Evolutionary conservation across 2,113 vertebrate species (phyloP), one percentile per base, ranked within the genome.

Genomic region (Etia nguti): DNA sequence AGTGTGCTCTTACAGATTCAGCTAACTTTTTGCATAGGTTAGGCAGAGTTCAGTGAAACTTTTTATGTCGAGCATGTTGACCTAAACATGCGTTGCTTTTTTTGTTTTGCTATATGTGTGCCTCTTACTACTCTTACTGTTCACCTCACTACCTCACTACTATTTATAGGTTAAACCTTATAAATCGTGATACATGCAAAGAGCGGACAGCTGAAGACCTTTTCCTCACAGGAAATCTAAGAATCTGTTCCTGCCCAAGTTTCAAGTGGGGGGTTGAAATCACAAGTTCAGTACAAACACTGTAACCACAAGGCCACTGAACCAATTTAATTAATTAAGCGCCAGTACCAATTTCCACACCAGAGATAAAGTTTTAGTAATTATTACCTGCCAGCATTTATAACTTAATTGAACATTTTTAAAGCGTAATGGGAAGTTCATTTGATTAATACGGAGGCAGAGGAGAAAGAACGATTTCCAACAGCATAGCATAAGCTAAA

Each of bases 301-400:
- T 77, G 31, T 52, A 75, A 91, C 85, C 82, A 79, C 81, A 89
- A 90, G 46, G 41, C 83, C 62, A 81, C 73, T 41, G 73, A 86
- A 87, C 56, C 20, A 4, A 82, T 88, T 92, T 88, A 88, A 90
- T 92, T 86, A 86, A 92, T 86, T 88, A 92, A 90, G 75, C 56
- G 36, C 90, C 90, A 85, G 91, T 88, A 92, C 57, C 87, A 93
- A 92, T 92, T 50, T 34, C 62, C 62, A 83, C 84, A 82, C 56
- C 75, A 80, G 57, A 89, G 80, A 84, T 62, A 36, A 87, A 29
- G 34, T 86, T 87, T 90, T 75, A 77, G 88, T 83, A 86, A 89
- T 89, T 92, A 93, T 86, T 86, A 94, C 81, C 84, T 88, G 81
- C 73, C 79, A 89, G 59, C 60, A 83, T 92, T 93, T 86, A 88